Evolutionary conservation across 2,797 vertebrate genomes (phyloP).

Genomic region (Poecile montanus): DNA sequence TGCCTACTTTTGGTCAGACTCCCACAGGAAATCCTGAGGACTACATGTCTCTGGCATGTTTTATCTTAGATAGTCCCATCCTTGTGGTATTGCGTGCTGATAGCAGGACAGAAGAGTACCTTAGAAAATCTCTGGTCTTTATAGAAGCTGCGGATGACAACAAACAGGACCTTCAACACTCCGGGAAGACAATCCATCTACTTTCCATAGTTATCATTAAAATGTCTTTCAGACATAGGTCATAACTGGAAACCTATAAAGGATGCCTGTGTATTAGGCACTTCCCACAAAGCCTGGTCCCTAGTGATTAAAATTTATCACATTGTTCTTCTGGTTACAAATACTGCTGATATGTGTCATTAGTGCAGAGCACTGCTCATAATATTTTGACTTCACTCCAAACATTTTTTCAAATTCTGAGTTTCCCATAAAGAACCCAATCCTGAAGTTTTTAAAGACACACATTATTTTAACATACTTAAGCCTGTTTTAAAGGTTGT

Average conservation of each 20-base stretch:
- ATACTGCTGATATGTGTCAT: slow-evolving; percentile 82
- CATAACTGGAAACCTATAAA: slow-evolving; percentile 85
- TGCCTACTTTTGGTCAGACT: slow-evolving; percentile 77
- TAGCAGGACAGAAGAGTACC: slow-evolving; percentile 76
- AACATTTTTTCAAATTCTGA: slow-evolving; percentile 52
- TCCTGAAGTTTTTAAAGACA: slow-evolving; percentile 63
- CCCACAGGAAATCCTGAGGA: slow-evolving; percentile 82
- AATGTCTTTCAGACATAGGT: slow-evolving; percentile 84
- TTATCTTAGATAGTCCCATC: slow-evolving; percentile 78
- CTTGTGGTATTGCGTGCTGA: slow-evolving; percentile 74
- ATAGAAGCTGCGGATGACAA: slow-evolving; percentile 81
- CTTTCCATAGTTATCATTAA: slow-evolving; percentile 82
- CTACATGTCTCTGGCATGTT: slow-evolving; percentile 76
- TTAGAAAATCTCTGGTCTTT: slow-evolving; percentile 80
- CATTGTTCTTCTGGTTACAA: slow-evolving; percentile 80
- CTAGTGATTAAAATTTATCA: slow-evolving; percentile 83
- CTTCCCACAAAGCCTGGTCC: slow-evolving; percentile 81
- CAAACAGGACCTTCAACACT: slow-evolving; percentile 85
- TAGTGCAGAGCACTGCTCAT: slow-evolving; percentile 76
- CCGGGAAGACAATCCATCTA: slow-evolving; percentile 81
- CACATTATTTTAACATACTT: slow-evolving; percentile 24
- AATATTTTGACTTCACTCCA: slow-evolving; percentile 79
- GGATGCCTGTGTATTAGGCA: slow-evolving; percentile 79
- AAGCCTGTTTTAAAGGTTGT: slow-evolving; percentile 56
- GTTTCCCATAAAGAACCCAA: slow-evolving; percentile 71